A percentile compares a stretch with the other conserved stretches of the same genome.
phyloP scores from a whole-genome alignment of 1,140 invertebrate genomes.

The Micrasema minimum region DNA sequence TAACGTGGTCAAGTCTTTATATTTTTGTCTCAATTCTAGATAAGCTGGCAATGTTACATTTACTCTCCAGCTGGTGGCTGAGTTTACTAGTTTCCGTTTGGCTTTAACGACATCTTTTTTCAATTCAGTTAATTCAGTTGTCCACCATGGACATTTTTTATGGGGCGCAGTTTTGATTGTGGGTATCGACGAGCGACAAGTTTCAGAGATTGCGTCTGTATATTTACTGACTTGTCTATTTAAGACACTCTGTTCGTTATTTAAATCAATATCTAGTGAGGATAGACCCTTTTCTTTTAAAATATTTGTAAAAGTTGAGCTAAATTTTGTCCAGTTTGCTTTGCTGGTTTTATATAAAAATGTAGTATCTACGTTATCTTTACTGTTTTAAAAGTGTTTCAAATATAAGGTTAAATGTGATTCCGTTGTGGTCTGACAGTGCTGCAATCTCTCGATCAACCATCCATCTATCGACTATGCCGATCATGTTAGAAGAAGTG shows the following conservation, averaged over 20 bases:
- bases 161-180: neutral
- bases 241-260: neutral
- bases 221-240: neutral
- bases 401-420: neutral
- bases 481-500: neutral
- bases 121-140: neutral
- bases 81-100: neutral
- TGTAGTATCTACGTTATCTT: neutral
- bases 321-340: constrained; percentile 6
- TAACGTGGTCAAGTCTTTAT: neutral
- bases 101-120: constrained; percentile 1
- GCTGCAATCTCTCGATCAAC: neutral
- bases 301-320: neutral
- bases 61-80: neutral
- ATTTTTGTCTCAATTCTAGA: neutral
- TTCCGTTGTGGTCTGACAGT: neutral
- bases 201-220: neutral
- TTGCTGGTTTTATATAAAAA: constrained; percentile 2
- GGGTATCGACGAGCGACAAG: neutral
- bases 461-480: neutral
- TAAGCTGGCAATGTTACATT: neutral
- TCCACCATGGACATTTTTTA: constrained; percentile 4
- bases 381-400: neutral
- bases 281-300: neutral
- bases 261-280: neutral